Conservation (phyloP, 1,140 invertebrate genomes). For the Philopotamus ludificatus region DNA sequence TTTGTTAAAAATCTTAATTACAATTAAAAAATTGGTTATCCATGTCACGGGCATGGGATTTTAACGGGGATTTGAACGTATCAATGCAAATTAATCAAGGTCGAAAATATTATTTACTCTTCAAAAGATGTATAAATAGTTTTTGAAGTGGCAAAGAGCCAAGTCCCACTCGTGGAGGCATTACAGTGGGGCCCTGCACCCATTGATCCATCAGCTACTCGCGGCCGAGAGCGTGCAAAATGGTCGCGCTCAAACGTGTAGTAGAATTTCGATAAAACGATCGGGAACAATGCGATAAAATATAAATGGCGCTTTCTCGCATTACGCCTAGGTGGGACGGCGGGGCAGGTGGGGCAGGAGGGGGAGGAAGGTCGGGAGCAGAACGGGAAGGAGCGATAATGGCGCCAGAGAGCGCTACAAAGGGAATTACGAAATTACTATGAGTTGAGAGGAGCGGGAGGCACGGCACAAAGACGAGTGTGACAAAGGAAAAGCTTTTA, state of each 20-base stretch:
- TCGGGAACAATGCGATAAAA: background rate
- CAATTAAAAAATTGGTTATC: no score
- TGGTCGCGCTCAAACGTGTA: background rate
- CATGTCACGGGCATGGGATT: no score
- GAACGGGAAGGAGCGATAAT: conserved; percentile 9
- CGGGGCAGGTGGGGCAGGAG: background rate
- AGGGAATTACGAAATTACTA: conserved; percentile 31
- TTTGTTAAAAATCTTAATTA: no score
- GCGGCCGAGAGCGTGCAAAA: background rate
- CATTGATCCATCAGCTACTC: background rate
- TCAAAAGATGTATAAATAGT: no score
- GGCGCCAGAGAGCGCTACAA: conserved; percentile 22
- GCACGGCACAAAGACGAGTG: conserved; percentile 15
- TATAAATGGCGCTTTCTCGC: no score
- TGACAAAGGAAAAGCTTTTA: conserved; percentile 29
- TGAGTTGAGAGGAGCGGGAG: background rate
- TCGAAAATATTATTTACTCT: no score
- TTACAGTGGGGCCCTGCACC: background rate
- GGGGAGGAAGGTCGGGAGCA: background rate
- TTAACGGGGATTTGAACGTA: no score
- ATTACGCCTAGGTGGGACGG: no score
- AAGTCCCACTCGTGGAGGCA: no score
- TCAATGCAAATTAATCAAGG: no score
- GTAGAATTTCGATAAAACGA: background rate
- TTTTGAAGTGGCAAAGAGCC: no score